Base-by-base conservation (phyloP, 1,140 invertebrate genomes). In the Brachionus rubens region DNA sequence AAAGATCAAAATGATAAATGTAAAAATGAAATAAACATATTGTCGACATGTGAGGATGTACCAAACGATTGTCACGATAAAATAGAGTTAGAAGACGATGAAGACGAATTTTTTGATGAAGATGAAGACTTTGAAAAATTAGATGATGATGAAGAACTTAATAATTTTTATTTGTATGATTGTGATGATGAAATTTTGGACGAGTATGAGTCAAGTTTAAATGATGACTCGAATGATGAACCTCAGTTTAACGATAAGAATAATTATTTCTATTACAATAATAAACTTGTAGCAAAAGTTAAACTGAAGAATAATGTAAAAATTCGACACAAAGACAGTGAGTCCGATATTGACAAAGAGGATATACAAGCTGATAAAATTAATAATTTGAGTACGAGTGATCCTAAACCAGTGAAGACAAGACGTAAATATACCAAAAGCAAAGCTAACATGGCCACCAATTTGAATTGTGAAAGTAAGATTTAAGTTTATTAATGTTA, bases 381-480 rank as follows among this genome's bases (percentile, higher is more conserved):
- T 26, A 28, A 33, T 16, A 59, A 59, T 16, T 59, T 30, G 16
- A 19, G 19, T 19, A 26, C 33, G 30, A 59, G 36, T 36, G 36
- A 65, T 3, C 59, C 41, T 19, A 65, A 65, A 24, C 36, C 19
- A 24, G 14, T 24, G 2, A 43, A 43, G 19, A 30, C 68, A 54
- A 43, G 68, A 24, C 43, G 68, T 16, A 72, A 72, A 50, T 72
- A 72, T 40, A 48, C 46, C 6, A 48, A 54, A 54, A 48, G 50
- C 19, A 72, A 72, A 46, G 50, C 68, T 19, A 54, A 6, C 24
- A 12, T n/a, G 16, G 33, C 30, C 19, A 50, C 46, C 9, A 72
- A 72, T 48, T 33, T 72, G 7, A 72, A 48, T 50, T 72, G 68
- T 26, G 68, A 72, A 7, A 72, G 68, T 72, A 72, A 54, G 14